Base-by-base conservation (phyloP, 2,888 invertebrate genomes). In the Ormyrus thymus region DNA sequence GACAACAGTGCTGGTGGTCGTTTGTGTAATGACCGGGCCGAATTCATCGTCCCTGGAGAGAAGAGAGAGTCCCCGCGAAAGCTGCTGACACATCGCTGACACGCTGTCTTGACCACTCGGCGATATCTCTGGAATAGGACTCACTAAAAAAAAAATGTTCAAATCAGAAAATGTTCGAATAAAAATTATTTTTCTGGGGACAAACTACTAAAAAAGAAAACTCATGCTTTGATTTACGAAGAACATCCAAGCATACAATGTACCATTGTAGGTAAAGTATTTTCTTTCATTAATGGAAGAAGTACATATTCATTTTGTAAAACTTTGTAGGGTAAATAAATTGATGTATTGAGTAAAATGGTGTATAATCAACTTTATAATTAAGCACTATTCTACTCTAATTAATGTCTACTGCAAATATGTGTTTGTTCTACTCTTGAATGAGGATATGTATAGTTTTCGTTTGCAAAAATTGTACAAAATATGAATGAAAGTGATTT, bases 71-170 rank as follows among this genome's bases (percentile, higher is more conserved):
- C 94, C 95, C 86, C 93, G 93, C 62, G 95, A 94, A 84, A 95
- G 91, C 89, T 95, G 95, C 90, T 95, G 95, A 91, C 95, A 96
- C 94, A 96, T 94, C 85, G 94, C 95, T 81, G 94, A 93, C 74
- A 95, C 94, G 62, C 93, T 93, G 87, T 93, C 93, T 83, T 94
- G 93, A 86, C 93, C 93, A 80, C 92, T 92, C 6, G 95, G 95
- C 65, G 95, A 94, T 83, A 93, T 92, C 90, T 96, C 96, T 15
- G 95, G 94, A 88, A 96, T 95, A 58, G 95, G 94, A 84, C 95
- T 95, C 81, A 95, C 95, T 91, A 92, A 86, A 85, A 91, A 71
- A 78, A 71, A 59, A 78, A 59, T 78, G 45, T 64, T 50, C 48
- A 9, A 74, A 58, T 81, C 66, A 78, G 59, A 48, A 1, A 51